A percentile compares a stretch with the other conserved stretches of the same genome.
These are phyloP conservation scores for Sphenopsis melanotis DNA, from an alignment of 2,797 vertebrate species.

Conservation along the genomic window DNA sequence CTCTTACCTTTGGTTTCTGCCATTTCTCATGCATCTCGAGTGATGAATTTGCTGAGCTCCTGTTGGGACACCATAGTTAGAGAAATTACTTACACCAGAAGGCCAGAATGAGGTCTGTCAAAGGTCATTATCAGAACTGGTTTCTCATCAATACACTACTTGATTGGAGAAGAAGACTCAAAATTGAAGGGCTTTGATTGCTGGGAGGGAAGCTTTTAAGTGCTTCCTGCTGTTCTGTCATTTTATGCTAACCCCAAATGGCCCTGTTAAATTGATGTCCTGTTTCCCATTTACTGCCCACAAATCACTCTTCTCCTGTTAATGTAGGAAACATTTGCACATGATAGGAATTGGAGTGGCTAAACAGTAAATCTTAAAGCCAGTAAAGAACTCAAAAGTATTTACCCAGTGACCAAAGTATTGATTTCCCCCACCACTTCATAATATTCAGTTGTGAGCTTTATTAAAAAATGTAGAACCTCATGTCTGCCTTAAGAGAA, in stretches of 20 bases:
- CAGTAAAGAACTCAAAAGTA: not conserved
- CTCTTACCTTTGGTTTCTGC: not conserved
- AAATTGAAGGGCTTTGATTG: slow-evolving; percentile 63
- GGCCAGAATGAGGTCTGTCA: slow-evolving; percentile 46
- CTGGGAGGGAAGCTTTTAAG: slow-evolving; percentile 62
- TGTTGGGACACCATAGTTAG: slow-evolving; percentile 6
- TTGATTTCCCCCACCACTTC: not conserved
- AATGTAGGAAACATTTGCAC: slow-evolving; percentile 51
- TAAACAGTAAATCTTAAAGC: slow-evolving; percentile 19
- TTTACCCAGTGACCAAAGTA: not conserved
- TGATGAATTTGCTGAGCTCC: slow-evolving; percentile 13
- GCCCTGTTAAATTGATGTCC: slow-evolving; percentile 65
- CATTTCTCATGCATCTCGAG: not conserved
- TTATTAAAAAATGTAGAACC: not conserved
- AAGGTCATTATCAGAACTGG: slow-evolving; percentile 54
- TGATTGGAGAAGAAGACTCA: slow-evolving; percentile 63
- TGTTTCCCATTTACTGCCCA: slow-evolving; percentile 59
- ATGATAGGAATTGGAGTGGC: not conserved
- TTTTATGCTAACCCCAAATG: slow-evolving; percentile 63
- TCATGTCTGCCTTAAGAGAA: not conserved
- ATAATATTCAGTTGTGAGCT: not conserved
- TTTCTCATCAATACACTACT: slow-evolving; percentile 56
- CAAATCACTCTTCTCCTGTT: slow-evolving; percentile 62
- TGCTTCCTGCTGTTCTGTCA: slow-evolving; percentile 59
- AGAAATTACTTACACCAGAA: slow-evolving; percentile 40